A percentile compares a stretch with the other conserved stretches of the same genome.
Conservation (phyloP, 2,797 vertebrate genomes). For the Etheostoma perlongum region DNA sequence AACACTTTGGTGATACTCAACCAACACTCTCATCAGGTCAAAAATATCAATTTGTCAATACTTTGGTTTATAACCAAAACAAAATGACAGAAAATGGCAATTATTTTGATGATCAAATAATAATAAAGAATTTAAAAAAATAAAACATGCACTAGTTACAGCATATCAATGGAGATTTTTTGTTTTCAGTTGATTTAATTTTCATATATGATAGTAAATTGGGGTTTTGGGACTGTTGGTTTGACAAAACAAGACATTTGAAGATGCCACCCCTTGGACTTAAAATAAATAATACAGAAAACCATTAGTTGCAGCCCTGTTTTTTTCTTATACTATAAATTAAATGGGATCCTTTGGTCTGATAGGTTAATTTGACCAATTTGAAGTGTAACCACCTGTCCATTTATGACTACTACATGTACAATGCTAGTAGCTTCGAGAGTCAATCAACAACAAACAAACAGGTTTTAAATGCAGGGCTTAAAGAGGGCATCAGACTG, state of each 20-base stretch:
- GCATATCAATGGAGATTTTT: not conserved
- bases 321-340: no score
- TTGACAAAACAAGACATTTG: not conserved
- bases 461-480: constrained; percentile 10
- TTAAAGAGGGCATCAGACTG: constrained; percentile 50
- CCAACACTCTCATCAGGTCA: not conserved
- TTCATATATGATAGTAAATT: not conserved
- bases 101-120: not conserved
- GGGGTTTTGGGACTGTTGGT: not conserved
- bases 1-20: no score
- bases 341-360: not conserved
- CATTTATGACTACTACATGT: not conserved
- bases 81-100: not conserved
- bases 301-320: not conserved
- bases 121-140: not conserved
- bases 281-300: not conserved
- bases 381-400: not conserved
- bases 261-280: not conserved
- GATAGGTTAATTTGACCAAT: not conserved
- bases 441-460: constrained; percentile 1
- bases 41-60: not conserved
- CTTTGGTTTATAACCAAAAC: no score
- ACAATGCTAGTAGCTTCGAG: not conserved
- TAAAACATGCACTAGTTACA: not conserved
- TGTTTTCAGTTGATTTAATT: not conserved